Conservation (phyloP, 2,888 invertebrate species). For the Ganaspis brasiliensis region DNA sequence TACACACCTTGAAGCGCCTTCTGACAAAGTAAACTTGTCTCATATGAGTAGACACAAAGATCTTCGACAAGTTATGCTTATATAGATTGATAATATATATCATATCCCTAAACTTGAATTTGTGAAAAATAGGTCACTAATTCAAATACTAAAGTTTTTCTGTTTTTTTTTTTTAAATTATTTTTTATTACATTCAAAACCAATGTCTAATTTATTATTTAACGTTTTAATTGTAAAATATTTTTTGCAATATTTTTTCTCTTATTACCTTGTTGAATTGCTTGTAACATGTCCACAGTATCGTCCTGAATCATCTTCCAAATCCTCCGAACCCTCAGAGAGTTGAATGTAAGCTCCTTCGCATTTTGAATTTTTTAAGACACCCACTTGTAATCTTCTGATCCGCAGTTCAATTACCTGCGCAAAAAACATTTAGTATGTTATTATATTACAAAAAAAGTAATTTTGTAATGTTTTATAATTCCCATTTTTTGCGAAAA, state of each 20-base stretch:
- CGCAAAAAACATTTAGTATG: slow-evolving; percentile 17
- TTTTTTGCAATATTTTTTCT: background rate
- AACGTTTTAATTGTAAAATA: too few relatives aligned
- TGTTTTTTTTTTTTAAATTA: too few relatives aligned
- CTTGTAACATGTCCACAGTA: slow-evolving; percentile 74
- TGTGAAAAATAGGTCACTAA: too few relatives aligned
- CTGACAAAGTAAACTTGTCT: slow-evolving; percentile 63
- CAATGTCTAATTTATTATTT: too few relatives aligned
- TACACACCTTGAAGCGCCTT: slow-evolving; percentile 49
- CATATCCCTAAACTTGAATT: too few relatives aligned
- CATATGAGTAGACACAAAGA: too few relatives aligned
- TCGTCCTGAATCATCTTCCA: slow-evolving; percentile 69
- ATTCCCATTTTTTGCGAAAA: background rate
- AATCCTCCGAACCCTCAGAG: slow-evolving; percentile 67
- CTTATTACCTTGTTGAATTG: slow-evolving; percentile 71
- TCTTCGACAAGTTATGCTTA: too few relatives aligned
- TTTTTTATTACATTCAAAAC: too few relatives aligned
- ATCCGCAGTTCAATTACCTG: slow-evolving; percentile 73
- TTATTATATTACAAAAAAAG: background rate
- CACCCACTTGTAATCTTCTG: slow-evolving; percentile 72
- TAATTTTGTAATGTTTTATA: background rate
- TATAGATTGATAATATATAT: too few relatives aligned
- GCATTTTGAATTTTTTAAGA: slow-evolving; percentile 70
- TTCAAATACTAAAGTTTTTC: too few relatives aligned
- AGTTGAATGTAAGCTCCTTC: slow-evolving; percentile 73